These are phyloP conservation scores for Poeciliopsis occidentalis DNA, from an alignment of 2,113 vertebrate species.

Conservation along the genomic window DNA sequence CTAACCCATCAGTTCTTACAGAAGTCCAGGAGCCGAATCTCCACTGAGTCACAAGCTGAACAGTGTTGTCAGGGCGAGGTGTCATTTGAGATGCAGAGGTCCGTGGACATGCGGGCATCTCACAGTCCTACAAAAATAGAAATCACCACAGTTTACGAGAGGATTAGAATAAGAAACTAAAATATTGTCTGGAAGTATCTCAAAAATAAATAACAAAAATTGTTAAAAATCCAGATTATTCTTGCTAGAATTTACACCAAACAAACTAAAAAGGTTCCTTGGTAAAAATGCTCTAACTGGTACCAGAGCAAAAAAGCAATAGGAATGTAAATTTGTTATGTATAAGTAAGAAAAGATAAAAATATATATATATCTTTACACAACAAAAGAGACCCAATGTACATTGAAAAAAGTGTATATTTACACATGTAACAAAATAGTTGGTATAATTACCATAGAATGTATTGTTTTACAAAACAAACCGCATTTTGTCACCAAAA, in stretches of 20 bases:
- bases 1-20: constrained; percentile 77
- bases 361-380: not conserved
- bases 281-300: not conserved
- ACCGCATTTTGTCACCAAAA: not conserved
- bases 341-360: not conserved
- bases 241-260: not conserved
- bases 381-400: not conserved
- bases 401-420: not conserved
- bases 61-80: constrained; percentile 74
- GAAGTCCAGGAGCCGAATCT: constrained; percentile 95
- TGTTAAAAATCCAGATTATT: not conserved
- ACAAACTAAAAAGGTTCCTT: not conserved
- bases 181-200: not conserved
- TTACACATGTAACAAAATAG: not conserved
- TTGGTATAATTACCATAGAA: not conserved
- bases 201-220: too few relatives aligned
- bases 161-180: not conserved
- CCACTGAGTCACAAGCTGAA: constrained; percentile 85
- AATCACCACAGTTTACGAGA: not conserved
- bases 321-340: not conserved
- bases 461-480: not conserved
- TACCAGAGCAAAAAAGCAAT: not conserved
- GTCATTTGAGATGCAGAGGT: constrained; percentile 78
- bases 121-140: constrained; percentile 84
- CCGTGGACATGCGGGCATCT: constrained; percentile 82